A percentile compares a stretch with the other conserved stretches of the same genome.
These are phyloP conservation scores for Petaurus breviceps DNA, from an alignment of 2,113 vertebrate species.

Conservation along the genomic window DNA sequence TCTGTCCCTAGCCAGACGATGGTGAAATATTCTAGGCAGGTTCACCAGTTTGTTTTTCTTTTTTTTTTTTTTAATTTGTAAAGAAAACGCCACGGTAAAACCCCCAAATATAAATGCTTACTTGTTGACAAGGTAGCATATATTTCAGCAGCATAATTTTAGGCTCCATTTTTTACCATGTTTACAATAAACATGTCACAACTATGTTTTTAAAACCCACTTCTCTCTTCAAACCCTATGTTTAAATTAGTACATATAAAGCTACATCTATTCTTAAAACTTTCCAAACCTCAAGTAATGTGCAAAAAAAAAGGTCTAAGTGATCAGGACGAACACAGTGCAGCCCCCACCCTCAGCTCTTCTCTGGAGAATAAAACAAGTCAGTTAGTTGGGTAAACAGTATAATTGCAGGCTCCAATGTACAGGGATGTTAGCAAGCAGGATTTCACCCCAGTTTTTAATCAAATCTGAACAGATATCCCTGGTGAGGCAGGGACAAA, in stretches of 20 bases:
- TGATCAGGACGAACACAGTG: slow-evolving; percentile 8
- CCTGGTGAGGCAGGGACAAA: not conserved
- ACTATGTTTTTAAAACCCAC: slow-evolving; percentile 49
- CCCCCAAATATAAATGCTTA: slow-evolving; percentile 48
- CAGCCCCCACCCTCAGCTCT: not conserved
- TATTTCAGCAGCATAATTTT: slow-evolving; percentile 36
- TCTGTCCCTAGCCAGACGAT: slow-evolving; percentile 42
- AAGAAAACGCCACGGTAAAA: slow-evolving; percentile 53
- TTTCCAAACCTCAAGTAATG: slow-evolving; percentile 55
- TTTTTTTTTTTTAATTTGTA: slow-evolving; percentile 14
- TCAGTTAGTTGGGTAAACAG: slow-evolving; percentile 57
- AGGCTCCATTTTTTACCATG: slow-evolving; percentile 3
- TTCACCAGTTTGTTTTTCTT: slow-evolving; percentile 50
- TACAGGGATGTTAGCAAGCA: not conserved
- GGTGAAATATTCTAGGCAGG: slow-evolving; percentile 58
- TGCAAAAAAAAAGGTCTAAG: slow-evolving; percentile 31
- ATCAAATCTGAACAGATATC: slow-evolving; percentile 12
- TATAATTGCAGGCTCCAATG: slow-evolving; percentile 3
- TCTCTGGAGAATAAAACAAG: not conserved
- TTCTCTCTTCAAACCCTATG: slow-evolving; percentile 29
- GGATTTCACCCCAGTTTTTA: not conserved
- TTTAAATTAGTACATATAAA: slow-evolving; percentile 68
- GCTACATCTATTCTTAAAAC: slow-evolving; percentile 42
- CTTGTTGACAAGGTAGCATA: slow-evolving; percentile 70
- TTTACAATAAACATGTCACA: slow-evolving; percentile 66